Conservation (phyloP, 2,113 vertebrate species). For the Synchiropus splendidus region DNA sequence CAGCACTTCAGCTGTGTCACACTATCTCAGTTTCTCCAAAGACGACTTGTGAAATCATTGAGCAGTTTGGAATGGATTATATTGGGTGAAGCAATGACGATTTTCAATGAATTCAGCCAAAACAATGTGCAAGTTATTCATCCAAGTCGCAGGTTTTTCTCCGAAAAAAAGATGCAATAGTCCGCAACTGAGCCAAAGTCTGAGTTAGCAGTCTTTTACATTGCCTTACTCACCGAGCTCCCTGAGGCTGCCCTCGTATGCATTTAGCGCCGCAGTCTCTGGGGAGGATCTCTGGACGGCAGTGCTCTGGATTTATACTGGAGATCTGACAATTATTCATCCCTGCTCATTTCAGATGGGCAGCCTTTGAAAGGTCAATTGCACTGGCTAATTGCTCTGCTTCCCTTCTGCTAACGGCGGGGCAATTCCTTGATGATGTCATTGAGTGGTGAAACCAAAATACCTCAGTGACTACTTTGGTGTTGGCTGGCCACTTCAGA, state of each 20-base stretch:
- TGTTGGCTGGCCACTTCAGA: conserved; percentile 40
- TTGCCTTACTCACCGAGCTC: conserved; percentile 28
- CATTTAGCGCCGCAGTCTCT: conserved; percentile 40
- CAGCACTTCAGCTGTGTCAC: too few species aligned
- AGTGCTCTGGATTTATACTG: conserved; percentile 60
- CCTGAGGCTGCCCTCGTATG: conserved; percentile 36
- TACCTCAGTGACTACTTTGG: conserved; percentile 41
- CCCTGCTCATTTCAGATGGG: conserved; percentile 48
- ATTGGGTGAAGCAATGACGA: too few species aligned
- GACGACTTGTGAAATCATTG: too few species aligned
- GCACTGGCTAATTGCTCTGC: conserved; percentile 62
- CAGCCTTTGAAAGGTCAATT: conserved; percentile 69
- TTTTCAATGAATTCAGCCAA: too few species aligned
- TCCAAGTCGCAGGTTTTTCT: neutral
- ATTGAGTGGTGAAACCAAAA: conserved; percentile 51
- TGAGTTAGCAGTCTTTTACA: conserved; percentile 25
- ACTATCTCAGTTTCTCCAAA: too few species aligned
- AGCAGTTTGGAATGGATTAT: too few species aligned
- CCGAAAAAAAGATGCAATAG: neutral
- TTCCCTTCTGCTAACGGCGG: conserved; percentile 51
- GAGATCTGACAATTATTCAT: conserved; percentile 55
- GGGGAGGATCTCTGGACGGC: conserved; percentile 40
- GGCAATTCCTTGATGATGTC: conserved; percentile 50
- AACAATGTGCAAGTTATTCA: neutral
- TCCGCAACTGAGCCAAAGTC: conserved; percentile 5